Percentiles rank a stretch among this genome's conserved stretches.
phyloP scores from a whole-genome alignment of 2,797 vertebrate genomes.

The Paratrypauchen microcephalus region DNA sequence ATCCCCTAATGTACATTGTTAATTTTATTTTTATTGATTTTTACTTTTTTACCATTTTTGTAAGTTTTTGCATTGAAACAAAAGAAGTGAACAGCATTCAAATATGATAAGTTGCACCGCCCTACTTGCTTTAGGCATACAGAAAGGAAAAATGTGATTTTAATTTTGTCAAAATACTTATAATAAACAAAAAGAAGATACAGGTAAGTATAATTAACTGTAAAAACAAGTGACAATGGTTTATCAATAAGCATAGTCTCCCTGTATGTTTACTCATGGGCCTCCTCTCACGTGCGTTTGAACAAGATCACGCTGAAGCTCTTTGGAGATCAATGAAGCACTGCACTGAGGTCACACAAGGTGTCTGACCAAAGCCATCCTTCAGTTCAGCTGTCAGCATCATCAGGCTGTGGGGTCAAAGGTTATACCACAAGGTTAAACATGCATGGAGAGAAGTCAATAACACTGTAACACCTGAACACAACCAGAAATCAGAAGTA shows the following conservation, averaged over 20 bases:
- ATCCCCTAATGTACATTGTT: too few relatives aligned
- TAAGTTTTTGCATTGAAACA: too few relatives aligned
- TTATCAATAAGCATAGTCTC: background rate
- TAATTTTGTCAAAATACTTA: too few relatives aligned
- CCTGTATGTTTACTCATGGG: constrained; percentile 26
- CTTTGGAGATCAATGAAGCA: constrained; percentile 62
- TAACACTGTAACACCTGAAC: constrained; percentile 58
- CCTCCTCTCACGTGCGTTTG: constrained; percentile 12
- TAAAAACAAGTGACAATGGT: background rate
- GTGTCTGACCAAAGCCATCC: constrained; percentile 69
- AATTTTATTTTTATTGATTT: too few relatives aligned
- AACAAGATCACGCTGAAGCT: constrained; percentile 29
- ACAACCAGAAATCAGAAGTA: constrained; percentile 17
- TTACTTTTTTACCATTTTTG: too few relatives aligned
- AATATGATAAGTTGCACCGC: too few relatives aligned
- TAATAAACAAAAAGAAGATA: too few relatives aligned
- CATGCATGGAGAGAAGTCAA: constrained; percentile 59
- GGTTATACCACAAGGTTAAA: constrained; percentile 61
- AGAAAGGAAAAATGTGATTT: too few relatives aligned
- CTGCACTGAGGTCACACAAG: constrained; percentile 58
- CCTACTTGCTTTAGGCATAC: too few relatives aligned
- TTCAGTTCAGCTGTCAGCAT: constrained; percentile 69
- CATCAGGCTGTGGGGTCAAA: constrained; percentile 61
- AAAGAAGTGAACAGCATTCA: too few relatives aligned
- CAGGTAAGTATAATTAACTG: background rate